phyloP scores from a whole-genome alignment of 2,888 invertebrate species.

The Ichneumon xanthorius region DNA sequence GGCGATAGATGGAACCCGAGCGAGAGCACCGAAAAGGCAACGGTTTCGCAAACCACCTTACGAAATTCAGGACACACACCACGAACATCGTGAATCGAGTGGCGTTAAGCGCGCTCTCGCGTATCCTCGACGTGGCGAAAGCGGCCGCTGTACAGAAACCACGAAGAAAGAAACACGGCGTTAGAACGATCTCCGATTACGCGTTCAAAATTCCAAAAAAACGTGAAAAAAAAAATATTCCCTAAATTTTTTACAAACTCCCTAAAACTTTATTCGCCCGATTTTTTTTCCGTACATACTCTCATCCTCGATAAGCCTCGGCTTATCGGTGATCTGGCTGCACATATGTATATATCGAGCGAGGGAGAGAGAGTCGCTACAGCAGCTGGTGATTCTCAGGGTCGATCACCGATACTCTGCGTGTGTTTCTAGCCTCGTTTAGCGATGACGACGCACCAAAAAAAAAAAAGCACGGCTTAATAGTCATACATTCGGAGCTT shows the following conservation, averaged over 20 bases:
- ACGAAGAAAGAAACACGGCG: neutral
- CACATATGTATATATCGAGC: conserved; percentile 20
- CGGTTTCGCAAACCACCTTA: conserved; percentile 39
- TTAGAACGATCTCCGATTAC: neutral
- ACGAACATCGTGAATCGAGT: conserved; percentile 35
- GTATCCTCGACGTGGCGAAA: conserved; percentile 27
- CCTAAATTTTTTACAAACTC: neutral
- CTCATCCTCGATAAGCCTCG: conserved; percentile 22
- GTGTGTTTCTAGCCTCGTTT: conserved; percentile 25
- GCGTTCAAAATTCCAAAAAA: neutral
- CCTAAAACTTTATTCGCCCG: neutral
- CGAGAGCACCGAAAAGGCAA: conserved; percentile 10
- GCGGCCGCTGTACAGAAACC: neutral
- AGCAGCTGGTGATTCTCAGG: conserved; percentile 65
- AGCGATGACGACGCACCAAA: conserved; percentile 11
- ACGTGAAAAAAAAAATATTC: neutral
- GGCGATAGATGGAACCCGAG: neutral
- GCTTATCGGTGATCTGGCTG: conserved; percentile 42
- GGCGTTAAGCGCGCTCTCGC: neutral
- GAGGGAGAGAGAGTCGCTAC: conserved; percentile 33
- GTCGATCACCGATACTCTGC: conserved; percentile 61
- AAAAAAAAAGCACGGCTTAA: neutral
- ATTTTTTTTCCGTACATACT: neutral
- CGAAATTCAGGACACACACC: conserved; percentile 43
- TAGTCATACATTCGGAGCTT: neutral